Percentiles rank a stretch among this genome's conserved stretches.
phyloP scores from a whole-genome alignment of 2,888 invertebrate species.

The Andrena marginata region DNA sequence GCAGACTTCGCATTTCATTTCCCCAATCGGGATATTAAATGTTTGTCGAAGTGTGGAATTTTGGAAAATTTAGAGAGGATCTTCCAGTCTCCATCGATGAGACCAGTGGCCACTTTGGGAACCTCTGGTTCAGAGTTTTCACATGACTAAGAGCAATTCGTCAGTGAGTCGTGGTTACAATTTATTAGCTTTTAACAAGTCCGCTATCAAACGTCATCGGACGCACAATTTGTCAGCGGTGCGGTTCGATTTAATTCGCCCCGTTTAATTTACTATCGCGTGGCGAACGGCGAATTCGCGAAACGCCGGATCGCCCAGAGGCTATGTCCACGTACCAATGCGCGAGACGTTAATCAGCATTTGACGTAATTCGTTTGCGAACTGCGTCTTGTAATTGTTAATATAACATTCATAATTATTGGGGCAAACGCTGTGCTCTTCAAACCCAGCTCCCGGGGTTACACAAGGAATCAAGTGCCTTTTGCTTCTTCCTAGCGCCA shows the following conservation, averaged over 20 bases:
- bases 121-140: conserved; percentile 48
- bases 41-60: no score
- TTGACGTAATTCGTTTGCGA: neutral
- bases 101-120: conserved; percentile 43
- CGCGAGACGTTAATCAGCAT: conserved; percentile 14
- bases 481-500: no score
- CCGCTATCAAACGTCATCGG: conserved; percentile 29
- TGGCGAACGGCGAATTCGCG: conserved; percentile 1
- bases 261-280: conserved; percentile 29
- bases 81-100: neutral
- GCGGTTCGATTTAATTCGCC: conserved; percentile 41
- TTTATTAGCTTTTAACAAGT: conserved; percentile 55
- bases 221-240: conserved; percentile 42
- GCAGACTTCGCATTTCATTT: no score
- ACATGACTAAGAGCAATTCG: conserved; percentile 45
- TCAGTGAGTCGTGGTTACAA: conserved; percentile 33
- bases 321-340: neutral
- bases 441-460: no score
- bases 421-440: conserved; percentile 6
- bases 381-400: conserved; percentile 12
- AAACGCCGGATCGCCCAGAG: neutral
- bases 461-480: no score
- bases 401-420: conserved; percentile 30
- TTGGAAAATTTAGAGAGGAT: no score
- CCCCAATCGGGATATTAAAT: no score